A percentile compares a stretch with the other conserved stretches of the same genome.
phyloP scores from a whole-genome alignment of 2,113 vertebrate species.

The Pedionomus torquatus region DNA sequence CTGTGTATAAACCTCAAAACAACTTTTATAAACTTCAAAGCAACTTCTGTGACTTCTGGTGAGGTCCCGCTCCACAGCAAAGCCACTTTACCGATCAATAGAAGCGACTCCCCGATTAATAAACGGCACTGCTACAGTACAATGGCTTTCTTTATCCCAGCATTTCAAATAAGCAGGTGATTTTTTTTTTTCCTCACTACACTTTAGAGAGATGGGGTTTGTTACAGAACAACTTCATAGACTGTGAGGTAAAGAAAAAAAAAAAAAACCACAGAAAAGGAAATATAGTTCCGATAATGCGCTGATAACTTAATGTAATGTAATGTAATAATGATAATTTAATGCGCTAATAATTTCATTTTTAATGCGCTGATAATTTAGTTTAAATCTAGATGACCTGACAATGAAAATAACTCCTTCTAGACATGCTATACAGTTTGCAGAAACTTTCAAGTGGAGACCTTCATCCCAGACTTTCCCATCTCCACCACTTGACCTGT shows the following conservation, averaged over 20 bases:
- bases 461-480: not conserved
- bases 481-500: not conserved
- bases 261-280: not conserved
- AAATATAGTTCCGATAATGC: not conserved
- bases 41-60: not conserved
- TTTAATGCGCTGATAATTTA: not conserved
- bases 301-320: not conserved
- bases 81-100: too few relatives aligned
- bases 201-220: not conserved
- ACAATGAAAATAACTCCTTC: not conserved
- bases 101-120: not conserved
- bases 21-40: not conserved
- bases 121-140: not conserved
- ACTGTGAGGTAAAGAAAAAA: not conserved
- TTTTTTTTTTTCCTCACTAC: not conserved
- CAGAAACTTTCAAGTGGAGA: not conserved
- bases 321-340: too few relatives aligned
- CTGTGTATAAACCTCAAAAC: too few relatives aligned
- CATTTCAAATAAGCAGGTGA: not conserved
- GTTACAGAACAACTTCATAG: not conserved
- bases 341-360: not conserved
- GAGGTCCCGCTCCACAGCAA: not conserved
- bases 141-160: not conserved
- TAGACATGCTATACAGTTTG: not conserved
- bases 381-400: not conserved